A percentile compares a stretch with the other conserved stretches of the same genome.
phyloP scores from a whole-genome alignment of 2,888 invertebrate genomes.

The Nemoura dubitans region DNA sequence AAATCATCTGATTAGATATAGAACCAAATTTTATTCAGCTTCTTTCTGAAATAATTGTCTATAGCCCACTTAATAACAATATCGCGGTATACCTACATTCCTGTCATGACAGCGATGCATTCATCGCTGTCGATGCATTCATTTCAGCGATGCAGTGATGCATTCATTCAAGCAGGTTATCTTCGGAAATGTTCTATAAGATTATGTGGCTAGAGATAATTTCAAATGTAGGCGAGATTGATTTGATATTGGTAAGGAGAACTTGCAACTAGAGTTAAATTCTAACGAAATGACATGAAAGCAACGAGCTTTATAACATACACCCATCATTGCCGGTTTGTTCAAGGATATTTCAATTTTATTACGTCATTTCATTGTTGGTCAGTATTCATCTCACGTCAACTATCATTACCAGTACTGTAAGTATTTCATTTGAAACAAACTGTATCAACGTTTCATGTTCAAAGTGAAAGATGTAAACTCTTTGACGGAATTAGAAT shows the following conservation, averaged over 20 bases:
- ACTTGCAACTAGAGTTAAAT: not conserved
- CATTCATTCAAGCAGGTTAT: not conserved
- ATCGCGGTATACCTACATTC: too few species aligned
- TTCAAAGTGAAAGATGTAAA: too few species aligned
- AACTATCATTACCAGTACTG: not conserved
- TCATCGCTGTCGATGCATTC: too few species aligned
- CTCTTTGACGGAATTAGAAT: too few species aligned
- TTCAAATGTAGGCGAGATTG: not conserved
- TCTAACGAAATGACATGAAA: too few species aligned
- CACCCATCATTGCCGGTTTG: not conserved
- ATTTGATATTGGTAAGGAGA: not conserved
- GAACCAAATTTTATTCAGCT: too few species aligned
- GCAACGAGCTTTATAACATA: not conserved
- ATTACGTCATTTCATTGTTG: conserved; percentile 3
- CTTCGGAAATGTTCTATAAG: not conserved
- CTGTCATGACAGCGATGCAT: too few species aligned
- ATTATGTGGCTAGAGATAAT: not conserved
- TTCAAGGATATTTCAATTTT: not conserved
- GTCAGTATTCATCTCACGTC: not conserved
- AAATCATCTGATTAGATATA: not conserved
- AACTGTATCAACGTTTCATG: too few species aligned
- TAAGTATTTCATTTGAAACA: not conserved
- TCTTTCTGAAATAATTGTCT: too few species aligned
- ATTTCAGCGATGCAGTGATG: not conserved
- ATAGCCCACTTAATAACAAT: too few species aligned